A percentile compares a stretch with the other conserved stretches of the same genome.
Evolutionary conservation across 2,113 vertebrate species (phyloP).

Genomic region (Anhinga anhinga): DNA sequence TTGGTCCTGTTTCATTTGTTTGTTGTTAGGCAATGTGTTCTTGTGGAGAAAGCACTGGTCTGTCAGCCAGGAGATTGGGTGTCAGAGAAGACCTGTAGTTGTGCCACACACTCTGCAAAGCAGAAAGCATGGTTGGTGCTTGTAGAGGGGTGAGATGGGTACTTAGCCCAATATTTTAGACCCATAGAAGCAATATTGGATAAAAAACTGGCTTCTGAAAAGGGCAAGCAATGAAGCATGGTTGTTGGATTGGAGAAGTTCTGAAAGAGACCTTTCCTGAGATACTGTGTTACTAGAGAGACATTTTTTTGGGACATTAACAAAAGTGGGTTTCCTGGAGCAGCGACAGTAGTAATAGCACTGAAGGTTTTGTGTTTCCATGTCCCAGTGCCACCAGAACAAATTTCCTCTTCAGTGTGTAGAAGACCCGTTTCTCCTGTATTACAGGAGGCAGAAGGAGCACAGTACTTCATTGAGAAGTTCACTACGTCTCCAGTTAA

Average conservation of each 20-base stretch:
- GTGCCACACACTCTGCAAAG: background rate
- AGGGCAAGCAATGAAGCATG: background rate
- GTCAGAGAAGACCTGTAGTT: background rate
- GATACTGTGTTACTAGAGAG: background rate
- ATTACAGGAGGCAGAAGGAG: background rate
- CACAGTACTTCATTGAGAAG: background rate
- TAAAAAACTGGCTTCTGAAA: background rate
- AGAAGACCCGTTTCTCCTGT: background rate
- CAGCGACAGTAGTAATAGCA: background rate
- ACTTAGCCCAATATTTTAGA: background rate
- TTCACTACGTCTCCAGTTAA: background rate
- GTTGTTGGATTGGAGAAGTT: background rate
- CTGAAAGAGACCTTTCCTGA: background rate
- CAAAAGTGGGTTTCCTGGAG: background rate
- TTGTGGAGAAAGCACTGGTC: background rate
- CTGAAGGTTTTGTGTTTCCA: background rate
- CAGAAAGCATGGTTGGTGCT: background rate
- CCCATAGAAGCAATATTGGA: background rate
- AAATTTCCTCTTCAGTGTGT: background rate
- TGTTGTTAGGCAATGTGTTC: background rate
- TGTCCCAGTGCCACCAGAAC: background rate
- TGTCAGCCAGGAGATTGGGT: background rate
- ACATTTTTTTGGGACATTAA: background rate
- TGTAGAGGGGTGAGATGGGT: background rate
- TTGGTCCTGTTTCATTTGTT: background rate